These are phyloP conservation scores for Lagorchestes hirsutus DNA, from an alignment of 2,797 vertebrate species.

Conservation along the genomic window DNA sequence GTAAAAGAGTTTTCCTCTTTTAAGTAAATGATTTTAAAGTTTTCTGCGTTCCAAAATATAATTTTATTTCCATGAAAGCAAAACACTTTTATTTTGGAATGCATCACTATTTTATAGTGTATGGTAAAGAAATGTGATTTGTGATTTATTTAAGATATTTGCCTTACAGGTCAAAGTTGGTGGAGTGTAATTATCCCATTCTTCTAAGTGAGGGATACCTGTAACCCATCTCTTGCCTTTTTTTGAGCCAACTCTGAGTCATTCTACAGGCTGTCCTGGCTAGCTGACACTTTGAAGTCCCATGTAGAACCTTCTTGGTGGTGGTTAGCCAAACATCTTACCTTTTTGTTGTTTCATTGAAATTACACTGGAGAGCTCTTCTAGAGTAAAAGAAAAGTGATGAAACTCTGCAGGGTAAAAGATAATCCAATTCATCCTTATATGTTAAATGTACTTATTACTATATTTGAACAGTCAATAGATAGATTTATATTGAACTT, in stretches of 20 bases:
- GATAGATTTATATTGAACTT: constrained; percentile 84
- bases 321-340: neutral
- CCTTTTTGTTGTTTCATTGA: constrained; percentile 71
- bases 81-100: constrained; percentile 50
- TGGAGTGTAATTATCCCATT: neutral
- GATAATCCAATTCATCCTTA: constrained; percentile 73
- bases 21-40: constrained; percentile 53
- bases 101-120: constrained; percentile 42
- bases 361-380: constrained; percentile 76
- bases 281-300: neutral
- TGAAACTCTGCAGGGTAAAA: constrained; percentile 75
- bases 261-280: neutral
- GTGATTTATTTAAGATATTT: constrained; percentile 14
- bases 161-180: constrained; percentile 25
- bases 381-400: constrained; percentile 70
- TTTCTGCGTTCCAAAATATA: constrained; percentile 61
- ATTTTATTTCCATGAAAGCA: constrained; percentile 47
- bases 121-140: neutral
- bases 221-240: constrained; percentile 6
- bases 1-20: constrained; percentile 58
- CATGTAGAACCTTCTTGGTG: neutral
- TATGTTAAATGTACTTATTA: constrained; percentile 78
- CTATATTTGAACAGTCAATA: constrained; percentile 81
- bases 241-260: neutral
- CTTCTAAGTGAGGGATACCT: constrained; percentile 41